phyloP scores from a whole-genome alignment of 2,797 vertebrate genomes.

The Iguana delicatissima region DNA sequence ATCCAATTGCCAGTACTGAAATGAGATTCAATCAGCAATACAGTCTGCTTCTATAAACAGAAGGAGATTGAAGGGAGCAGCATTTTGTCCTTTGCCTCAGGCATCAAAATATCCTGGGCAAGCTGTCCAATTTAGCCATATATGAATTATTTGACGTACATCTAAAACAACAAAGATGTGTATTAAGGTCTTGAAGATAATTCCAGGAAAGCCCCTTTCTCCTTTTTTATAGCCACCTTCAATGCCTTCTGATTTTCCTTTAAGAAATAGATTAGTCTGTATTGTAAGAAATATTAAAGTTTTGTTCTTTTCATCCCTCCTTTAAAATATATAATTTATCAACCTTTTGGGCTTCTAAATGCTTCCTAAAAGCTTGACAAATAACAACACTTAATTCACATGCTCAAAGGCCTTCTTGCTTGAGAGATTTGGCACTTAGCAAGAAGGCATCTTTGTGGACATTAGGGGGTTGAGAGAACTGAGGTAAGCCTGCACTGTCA shows the following conservation, averaged over 20 bases:
- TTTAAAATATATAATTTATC: slow-evolving; percentile 28
- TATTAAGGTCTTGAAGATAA: not conserved
- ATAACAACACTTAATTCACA: slow-evolving; percentile 5
- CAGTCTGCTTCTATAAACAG: not conserved
- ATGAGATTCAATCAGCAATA: not conserved
- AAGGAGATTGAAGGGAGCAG: not conserved
- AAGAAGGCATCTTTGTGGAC: not conserved
- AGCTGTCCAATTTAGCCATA: not conserved
- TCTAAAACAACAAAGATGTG: not conserved
- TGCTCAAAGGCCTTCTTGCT: not conserved
- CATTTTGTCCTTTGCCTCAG: not conserved
- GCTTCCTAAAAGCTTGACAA: slow-evolving; percentile 28
- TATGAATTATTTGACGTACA: not conserved
- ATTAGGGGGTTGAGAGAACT: not conserved
- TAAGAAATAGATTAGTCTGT: not conserved
- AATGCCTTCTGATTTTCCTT: not conserved
- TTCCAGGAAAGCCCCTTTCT: not conserved
- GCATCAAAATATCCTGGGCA: not conserved
- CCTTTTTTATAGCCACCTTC: not conserved
- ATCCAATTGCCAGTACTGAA: not conserved
- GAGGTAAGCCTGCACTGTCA: not conserved
- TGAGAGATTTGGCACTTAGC: not conserved
- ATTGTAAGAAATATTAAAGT: slow-evolving; percentile 1
- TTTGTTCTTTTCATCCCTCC: not conserved
- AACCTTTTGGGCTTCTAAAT: not conserved